These are phyloP conservation scores for Lepidurus packardi DNA, from an alignment of 1,140 invertebrate genomes.

Conservation along the genomic window DNA sequence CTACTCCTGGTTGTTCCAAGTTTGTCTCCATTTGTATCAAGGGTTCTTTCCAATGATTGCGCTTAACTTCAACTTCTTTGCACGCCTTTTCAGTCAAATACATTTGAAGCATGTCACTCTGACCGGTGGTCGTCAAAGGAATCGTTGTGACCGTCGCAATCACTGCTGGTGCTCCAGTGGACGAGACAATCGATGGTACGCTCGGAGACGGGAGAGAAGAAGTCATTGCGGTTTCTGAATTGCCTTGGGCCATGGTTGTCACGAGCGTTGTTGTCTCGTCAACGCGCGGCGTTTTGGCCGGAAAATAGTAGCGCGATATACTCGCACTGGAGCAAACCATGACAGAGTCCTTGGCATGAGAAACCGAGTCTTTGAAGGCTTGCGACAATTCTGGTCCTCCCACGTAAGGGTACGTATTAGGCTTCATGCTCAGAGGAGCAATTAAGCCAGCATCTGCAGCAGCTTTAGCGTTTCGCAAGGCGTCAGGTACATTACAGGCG, in stretches of 20 bases:
- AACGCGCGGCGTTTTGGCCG: not conserved
- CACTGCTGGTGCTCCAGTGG: constrained; percentile 14
- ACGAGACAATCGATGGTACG: constrained; percentile 55
- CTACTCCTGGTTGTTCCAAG: not conserved
- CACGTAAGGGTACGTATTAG: constrained; percentile 35
- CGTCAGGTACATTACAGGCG: constrained; percentile 48
- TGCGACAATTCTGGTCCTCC: constrained; percentile 31
- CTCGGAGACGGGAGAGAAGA: constrained; percentile 54
- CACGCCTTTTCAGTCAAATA: constrained; percentile 70
- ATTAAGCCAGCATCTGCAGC: constrained; percentile 32
- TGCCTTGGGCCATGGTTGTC: constrained; percentile 24
- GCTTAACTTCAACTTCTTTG: constrained; percentile 66
- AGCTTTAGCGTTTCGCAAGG: constrained; percentile 44
- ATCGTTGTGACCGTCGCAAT: not conserved
- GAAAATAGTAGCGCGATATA: not conserved
- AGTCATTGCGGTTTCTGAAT: constrained; percentile 51
- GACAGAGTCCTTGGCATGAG: constrained; percentile 24
- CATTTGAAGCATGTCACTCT: constrained; percentile 56
- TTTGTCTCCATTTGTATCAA: not conserved
- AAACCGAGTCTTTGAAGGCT: not conserved
- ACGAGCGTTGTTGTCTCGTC: constrained; percentile 31
- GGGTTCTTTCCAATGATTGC: constrained; percentile 44
- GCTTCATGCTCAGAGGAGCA: constrained; percentile 35
- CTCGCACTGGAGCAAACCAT: not conserved
- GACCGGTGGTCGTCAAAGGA: not conserved